These are phyloP conservation scores for Ondatra zibethicus DNA, from an alignment of 2,113 vertebrate genomes.

Conservation along the genomic window DNA sequence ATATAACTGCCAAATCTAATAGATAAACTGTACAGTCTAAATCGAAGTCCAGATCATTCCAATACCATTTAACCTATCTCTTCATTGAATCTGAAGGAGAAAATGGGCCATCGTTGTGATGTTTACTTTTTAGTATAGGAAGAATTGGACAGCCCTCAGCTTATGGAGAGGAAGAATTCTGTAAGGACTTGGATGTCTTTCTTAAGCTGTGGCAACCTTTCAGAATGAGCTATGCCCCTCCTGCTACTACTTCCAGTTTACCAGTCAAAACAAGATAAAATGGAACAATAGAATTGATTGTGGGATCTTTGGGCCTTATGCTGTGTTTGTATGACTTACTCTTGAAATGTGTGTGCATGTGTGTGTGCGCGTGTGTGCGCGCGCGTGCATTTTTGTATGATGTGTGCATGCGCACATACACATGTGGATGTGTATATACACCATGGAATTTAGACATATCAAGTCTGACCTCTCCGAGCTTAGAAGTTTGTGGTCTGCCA, in stretches of 20 bases:
- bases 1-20: background rate
- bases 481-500: conserved; percentile 2
- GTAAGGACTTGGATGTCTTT: background rate
- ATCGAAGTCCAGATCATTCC: background rate
- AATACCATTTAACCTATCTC: background rate
- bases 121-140: conserved; percentile 38
- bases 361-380: background rate
- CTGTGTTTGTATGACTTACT: background rate
- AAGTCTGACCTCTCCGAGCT: background rate
- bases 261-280: conserved; percentile 58
- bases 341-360: background rate
- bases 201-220: conserved; percentile 36
- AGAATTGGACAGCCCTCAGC: background rate
- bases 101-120: background rate
- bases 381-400: background rate
- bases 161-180: background rate
- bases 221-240: background rate
- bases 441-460: background rate
- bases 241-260: conserved; percentile 50
- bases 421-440: background rate
- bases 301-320: background rate
- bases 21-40: background rate
- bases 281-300: conserved; percentile 6
- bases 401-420: background rate
- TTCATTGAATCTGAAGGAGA: background rate